phyloP scores from a whole-genome alignment of 2,888 invertebrate species.

The Pristionchus mayeri region DNA sequence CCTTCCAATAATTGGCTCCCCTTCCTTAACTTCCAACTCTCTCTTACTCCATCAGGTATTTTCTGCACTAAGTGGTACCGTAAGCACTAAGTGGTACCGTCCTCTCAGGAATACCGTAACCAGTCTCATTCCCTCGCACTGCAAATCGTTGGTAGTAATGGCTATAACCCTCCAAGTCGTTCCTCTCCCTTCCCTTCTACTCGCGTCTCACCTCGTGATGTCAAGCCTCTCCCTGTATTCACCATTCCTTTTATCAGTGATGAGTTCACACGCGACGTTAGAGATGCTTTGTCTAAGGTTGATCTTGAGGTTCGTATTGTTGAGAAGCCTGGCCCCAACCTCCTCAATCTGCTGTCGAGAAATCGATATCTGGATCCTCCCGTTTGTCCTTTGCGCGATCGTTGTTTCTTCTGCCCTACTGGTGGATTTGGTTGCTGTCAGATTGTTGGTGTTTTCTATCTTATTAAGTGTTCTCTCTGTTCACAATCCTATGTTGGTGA shows the following conservation, averaged over 20 bases:
- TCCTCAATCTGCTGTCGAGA: neutral
- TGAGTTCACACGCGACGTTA: neutral
- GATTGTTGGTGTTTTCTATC: neutral
- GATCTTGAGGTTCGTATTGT: neutral
- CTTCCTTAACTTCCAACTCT: slow-evolving; percentile 32
- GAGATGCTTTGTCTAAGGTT: neutral
- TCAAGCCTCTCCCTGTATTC: neutral
- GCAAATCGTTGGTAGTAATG: no score
- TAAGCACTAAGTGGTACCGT: slow-evolving; percentile 8
- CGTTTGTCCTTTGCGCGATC: neutral
- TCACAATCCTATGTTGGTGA: neutral
- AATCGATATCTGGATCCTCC: neutral
- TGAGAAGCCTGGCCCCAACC: neutral
- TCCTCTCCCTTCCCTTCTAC: neutral
- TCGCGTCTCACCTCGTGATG: neutral
- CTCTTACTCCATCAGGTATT: neutral
- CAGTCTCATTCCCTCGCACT: no score
- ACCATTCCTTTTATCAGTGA: neutral
- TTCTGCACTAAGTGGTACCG: slow-evolving; percentile 10
- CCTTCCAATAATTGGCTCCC: neutral
- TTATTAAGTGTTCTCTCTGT: neutral
- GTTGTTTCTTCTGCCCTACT: neutral
- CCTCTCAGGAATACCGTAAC: no score
- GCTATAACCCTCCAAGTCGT: slow-evolving; percentile 2
- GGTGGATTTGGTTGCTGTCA: neutral